A percentile compares a stretch with the other conserved stretches of the same genome.
These are phyloP conservation scores for Scolopax bukidnonensis DNA, from an alignment of 2,797 vertebrate species.

Conservation along the genomic window DNA sequence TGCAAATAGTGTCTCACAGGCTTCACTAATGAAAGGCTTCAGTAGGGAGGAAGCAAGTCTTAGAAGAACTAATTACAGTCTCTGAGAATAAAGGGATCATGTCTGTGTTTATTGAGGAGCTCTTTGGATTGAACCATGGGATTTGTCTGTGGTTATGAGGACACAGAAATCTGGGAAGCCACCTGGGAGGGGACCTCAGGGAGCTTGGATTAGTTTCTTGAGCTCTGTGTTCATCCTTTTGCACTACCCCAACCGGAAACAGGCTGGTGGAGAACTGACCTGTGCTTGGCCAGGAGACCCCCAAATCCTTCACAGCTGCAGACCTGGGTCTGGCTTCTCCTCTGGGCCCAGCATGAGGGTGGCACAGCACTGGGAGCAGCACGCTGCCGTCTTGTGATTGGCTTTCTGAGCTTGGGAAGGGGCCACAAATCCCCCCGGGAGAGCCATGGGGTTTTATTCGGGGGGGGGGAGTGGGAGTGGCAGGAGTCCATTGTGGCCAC, in stretches of 20 bases:
- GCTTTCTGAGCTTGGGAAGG: neutral
- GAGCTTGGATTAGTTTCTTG: neutral
- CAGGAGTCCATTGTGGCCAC: neutral
- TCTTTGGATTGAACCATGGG: neutral
- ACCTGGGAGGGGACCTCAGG: neutral
- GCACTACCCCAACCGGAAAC: neutral
- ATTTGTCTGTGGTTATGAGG: neutral
- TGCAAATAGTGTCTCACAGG: neutral
- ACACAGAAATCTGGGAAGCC: neutral
- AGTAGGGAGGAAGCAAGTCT: neutral
- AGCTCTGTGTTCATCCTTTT: neutral
- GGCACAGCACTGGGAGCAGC: neutral
- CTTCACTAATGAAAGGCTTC: neutral
- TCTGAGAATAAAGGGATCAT: neutral
- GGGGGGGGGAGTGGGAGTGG: neutral
- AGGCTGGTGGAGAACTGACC: fast-evolving
- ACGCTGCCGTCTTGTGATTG: fast-evolving
- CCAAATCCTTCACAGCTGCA: neutral
- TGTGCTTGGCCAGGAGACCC: neutral
- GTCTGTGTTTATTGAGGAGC: neutral
- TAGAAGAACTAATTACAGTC: neutral
- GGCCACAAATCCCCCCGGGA: neutral
- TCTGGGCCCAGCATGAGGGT: neutral
- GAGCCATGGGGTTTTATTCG: neutral
- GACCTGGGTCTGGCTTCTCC: neutral